Evolutionary conservation across 2,113 vertebrate genomes (phyloP).

Genomic region (Helogale parvula): DNA sequence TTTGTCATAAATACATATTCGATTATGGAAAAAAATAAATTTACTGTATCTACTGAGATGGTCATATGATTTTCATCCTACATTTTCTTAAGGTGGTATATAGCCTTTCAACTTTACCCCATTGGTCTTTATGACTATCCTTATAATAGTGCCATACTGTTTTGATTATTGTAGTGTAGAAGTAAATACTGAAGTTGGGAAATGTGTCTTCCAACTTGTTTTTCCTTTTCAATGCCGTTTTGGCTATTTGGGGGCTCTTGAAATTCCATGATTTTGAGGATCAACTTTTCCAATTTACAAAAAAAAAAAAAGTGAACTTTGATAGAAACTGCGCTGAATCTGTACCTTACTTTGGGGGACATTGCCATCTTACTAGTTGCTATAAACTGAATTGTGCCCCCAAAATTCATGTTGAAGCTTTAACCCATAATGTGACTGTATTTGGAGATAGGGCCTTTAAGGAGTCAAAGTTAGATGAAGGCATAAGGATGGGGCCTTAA

Average conservation of each 20-base stretch:
- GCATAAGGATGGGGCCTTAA: not conserved
- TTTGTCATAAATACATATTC: not conserved
- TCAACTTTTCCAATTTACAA: not conserved
- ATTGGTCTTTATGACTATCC: not conserved
- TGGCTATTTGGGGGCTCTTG: not conserved
- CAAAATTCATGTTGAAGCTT: not conserved
- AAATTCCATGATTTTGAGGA: not conserved
- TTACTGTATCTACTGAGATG: not conserved
- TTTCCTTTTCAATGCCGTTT: not conserved
- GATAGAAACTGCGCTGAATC: not conserved
- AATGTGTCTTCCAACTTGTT: not conserved
- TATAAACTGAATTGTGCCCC: not conserved
- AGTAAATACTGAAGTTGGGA: not conserved
- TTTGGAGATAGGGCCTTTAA: not conserved
- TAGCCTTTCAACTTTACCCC: not conserved
- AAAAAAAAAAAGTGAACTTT: not conserved
- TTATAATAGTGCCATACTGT: not conserved
- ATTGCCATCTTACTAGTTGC: not conserved
- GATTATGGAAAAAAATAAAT: not conserved
- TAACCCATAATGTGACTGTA: not conserved
- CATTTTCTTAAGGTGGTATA: not conserved
- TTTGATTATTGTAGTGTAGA: not conserved
- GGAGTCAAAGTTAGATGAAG: not conserved
- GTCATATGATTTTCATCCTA: not conserved
- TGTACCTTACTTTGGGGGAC: not conserved